Evolutionary conservation across 2,797 vertebrate species (phyloP), one percentile per base, ranked within the genome.

Genomic region (Myiothlypis coronata): DNA sequence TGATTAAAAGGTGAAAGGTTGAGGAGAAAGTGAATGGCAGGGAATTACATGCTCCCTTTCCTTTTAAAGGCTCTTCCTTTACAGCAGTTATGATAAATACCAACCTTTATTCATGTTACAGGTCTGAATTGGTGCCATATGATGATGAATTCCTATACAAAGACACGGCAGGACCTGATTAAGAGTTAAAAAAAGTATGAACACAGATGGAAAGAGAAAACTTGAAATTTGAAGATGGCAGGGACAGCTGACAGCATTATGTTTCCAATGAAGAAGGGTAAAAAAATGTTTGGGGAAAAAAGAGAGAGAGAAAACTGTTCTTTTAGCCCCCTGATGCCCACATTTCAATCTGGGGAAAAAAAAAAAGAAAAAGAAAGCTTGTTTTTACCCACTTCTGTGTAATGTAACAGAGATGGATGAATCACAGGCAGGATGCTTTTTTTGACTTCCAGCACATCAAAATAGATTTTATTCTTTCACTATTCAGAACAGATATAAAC

Each of bases 101-200:
- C 97, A 98, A 98, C 97, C 98, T 97, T 98, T 98, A 98, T 98
- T 98, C 98, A 96, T 96, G 97, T 98, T 98, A 98, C 98, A 98
- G 95, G 96, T 98, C 96, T 97, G 98, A 98, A 99, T 98, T 98
- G 98, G 98, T 98, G 98, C 98, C 98, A 99, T 98, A 99, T 98
- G 98, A 98, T 98, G 98, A 97, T 96, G 78, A 98, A 98, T 98
- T 98, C 98, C 96, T 96, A 97, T 96, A 98, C 96, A 98, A 98
- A 98, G 98, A 93, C 95, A 94, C 97, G 90, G 96, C 96, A 95
- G 96, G 97, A 96, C 96, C 78, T 97, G 97, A 98, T 98, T 97
- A 97, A 90, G 94, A 96, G 93, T 96, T 94, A 22, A 89, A 88
- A 94, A 93, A 71, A 85, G 41, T 88, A 91, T 41, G 95, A 97